Evolutionary conservation across 2,113 vertebrate species (phyloP).

Genomic region (Neopipo cinnamomea): DNA sequence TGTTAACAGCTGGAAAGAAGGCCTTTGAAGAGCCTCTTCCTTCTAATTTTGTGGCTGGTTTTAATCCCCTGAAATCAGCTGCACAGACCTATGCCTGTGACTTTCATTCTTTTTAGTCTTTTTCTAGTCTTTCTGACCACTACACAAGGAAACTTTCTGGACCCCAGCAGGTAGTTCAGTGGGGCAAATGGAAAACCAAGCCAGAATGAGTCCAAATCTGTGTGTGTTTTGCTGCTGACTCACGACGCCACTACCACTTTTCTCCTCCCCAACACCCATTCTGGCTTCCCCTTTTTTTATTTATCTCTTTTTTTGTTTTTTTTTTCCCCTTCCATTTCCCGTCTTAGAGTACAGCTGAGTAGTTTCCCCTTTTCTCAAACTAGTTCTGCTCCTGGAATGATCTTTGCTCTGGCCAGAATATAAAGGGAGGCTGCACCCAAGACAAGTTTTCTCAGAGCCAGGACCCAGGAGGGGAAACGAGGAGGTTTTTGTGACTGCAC

Average conservation of each 20-base stretch:
- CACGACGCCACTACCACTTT: accelerated
- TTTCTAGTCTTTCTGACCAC: background rate
- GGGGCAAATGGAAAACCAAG: background rate
- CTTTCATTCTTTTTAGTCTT: background rate
- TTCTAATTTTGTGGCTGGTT: background rate
- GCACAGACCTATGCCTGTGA: background rate
- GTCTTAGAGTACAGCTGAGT: background rate
- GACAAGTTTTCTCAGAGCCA: background rate
- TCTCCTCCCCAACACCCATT: background rate
- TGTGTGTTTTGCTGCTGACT: background rate
- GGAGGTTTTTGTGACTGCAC: background rate
- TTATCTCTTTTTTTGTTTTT: background rate
- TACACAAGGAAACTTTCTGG: background rate
- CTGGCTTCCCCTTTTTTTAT: conserved; percentile 22
- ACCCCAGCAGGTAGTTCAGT: background rate
- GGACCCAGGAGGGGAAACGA: background rate
- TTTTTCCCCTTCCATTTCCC: background rate
- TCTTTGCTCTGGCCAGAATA: background rate
- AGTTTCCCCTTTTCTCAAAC: conserved; percentile 19
- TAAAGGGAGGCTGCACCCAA: background rate
- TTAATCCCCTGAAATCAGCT: background rate
- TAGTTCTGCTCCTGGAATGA: background rate
- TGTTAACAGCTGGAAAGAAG: background rate
- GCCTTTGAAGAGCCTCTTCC: background rate
- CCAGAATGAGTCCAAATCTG: background rate